phyloP scores from a whole-genome alignment of 1,140 invertebrate genomes.

The Lanistes nyassanus region DNA sequence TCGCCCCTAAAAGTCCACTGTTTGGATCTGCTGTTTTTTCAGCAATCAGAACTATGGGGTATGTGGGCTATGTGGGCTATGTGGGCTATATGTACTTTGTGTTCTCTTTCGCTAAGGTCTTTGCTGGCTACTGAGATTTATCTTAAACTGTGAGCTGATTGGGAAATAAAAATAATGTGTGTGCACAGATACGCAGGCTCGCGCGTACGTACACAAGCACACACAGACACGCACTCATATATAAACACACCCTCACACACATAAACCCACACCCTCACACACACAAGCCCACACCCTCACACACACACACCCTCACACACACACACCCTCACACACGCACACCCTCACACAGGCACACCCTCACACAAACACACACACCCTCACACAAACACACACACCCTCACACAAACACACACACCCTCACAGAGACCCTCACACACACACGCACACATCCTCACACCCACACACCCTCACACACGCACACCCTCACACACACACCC shows the following conservation, averaged over 20 bases:
- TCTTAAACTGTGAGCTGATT: neutral
- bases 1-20: neutral
- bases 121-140: neutral
- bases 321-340: no score
- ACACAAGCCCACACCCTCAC: neutral
- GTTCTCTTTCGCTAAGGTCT: neutral
- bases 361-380: no score
- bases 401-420: no score
- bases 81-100: neutral
- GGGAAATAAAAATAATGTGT: neutral
- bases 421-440: no score
- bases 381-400: no score
- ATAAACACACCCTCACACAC: neutral
- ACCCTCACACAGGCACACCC: no score
- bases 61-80: neutral
- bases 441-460: neutral
- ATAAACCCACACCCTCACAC: neutral
- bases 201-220: neutral
- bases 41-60: neutral
- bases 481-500: neutral
- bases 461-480: constrained; percentile 6
- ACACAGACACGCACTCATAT: neutral
- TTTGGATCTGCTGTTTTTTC: neutral
- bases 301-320: no score
- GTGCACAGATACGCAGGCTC: neutral